A percentile compares a stretch with the other conserved stretches of the same genome.
Evolutionary conservation across 2,113 vertebrate species (phyloP).

Genomic region (Cryptotis parvus): DNA sequence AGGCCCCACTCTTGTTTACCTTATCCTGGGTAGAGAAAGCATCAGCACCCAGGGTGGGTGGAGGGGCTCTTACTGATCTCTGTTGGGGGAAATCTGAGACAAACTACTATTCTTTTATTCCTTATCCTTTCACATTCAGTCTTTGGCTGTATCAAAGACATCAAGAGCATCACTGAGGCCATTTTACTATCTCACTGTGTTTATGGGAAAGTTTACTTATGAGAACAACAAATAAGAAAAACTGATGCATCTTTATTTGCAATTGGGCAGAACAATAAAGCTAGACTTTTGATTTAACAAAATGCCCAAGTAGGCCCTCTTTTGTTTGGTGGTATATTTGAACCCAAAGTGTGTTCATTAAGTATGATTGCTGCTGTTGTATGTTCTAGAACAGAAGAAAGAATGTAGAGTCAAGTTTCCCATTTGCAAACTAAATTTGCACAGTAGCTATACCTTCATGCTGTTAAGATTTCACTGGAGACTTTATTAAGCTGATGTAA

Average conservation of each 20-base stretch:
- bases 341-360: background rate
- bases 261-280: background rate
- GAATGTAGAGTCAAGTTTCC: background rate
- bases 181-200: background rate
- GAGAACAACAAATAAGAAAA: background rate
- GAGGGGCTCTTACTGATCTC: too few relatives aligned
- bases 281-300: background rate
- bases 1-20: too few relatives aligned
- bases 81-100: too few relatives aligned
- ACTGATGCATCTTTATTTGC: background rate
- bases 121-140: too few relatives aligned
- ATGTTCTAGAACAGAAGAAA: background rate
- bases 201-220: background rate
- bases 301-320: background rate
- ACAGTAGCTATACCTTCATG: background rate
- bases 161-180: background rate
- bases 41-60: too few relatives aligned
- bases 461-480: slow-evolving; percentile 10
- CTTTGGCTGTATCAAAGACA: background rate
- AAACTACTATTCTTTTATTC: too few relatives aligned
- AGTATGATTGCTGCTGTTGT: background rate
- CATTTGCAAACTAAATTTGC: background rate
- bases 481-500: background rate
- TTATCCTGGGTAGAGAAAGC: too few relatives aligned
- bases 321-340: background rate